These are phyloP conservation scores for Hydra vulgaris DNA, from an alignment of 30 jellyfish, hydroid and myxozoan genomes.

Conservation along the genomic window DNA sequence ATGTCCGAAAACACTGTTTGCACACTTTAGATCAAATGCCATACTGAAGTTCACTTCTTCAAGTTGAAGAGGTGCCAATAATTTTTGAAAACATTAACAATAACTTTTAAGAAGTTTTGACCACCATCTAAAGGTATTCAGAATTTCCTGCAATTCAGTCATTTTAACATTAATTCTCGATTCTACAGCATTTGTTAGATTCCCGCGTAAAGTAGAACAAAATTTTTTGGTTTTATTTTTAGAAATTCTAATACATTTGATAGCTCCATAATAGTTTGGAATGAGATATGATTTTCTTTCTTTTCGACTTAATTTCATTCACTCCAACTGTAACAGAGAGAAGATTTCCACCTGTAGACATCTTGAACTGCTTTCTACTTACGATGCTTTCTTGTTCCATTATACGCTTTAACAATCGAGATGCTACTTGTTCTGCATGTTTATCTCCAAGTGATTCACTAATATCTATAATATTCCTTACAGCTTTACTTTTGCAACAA, in stretches of 20 bases:
- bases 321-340: background rate
- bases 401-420: background rate
- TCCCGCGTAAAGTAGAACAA: background rate
- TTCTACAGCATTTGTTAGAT: background rate
- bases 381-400: background rate
- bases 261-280: no score
- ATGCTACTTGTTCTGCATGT: background rate
- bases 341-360: background rate
- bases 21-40: background rate
- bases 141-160: background rate
- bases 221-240: background rate
- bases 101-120: background rate
- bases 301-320: background rate
- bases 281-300: background rate
- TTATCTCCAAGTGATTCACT: background rate
- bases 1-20: background rate
- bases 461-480: background rate
- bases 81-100: background rate
- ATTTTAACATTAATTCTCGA: background rate
- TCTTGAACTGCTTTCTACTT: background rate
- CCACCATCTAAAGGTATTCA: background rate
- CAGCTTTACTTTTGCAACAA: background rate
- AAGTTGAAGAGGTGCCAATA: background rate
- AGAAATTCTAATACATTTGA: no score
- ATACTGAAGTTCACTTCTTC: background rate